phyloP scores from a whole-genome alignment of 2,113 vertebrate genomes.

The Otocyon megalotis region DNA sequence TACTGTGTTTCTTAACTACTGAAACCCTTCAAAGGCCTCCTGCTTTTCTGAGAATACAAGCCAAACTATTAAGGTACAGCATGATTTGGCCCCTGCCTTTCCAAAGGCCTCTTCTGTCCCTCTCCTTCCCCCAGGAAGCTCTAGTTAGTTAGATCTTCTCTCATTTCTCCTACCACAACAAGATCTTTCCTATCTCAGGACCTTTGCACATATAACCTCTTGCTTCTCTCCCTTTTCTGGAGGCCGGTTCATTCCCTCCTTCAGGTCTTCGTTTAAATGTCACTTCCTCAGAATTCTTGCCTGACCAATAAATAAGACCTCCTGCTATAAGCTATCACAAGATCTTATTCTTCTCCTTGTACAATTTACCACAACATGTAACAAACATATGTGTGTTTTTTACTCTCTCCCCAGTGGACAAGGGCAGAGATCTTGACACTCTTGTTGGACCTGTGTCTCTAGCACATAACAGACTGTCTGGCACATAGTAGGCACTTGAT shows the following conservation, averaged over 20 bases:
- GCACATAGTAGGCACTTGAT: neutral
- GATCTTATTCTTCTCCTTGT: neutral
- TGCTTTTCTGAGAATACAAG: neutral
- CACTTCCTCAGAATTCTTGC: conserved; percentile 17
- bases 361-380: conserved; percentile 10
- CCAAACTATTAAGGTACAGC: neutral
- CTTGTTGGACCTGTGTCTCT: neutral
- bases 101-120: neutral
- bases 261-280: conserved; percentile 42
- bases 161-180: neutral
- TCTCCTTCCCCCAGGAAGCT: neutral
- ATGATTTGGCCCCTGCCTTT: neutral
- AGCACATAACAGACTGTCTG: neutral
- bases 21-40: neutral
- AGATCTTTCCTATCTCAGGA: neutral
- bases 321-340: neutral
- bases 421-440: neutral
- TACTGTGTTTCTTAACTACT: neutral
- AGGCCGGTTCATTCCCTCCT: neutral
- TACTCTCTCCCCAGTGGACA: neutral
- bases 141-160: neutral
- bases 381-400: neutral
- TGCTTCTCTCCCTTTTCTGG: neutral
- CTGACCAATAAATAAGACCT: neutral
- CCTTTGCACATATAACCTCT: conserved; percentile 11